Evolutionary conservation across 1,140 invertebrate species (phyloP).

Genomic region (Drosophila sulfurigaster): DNA sequence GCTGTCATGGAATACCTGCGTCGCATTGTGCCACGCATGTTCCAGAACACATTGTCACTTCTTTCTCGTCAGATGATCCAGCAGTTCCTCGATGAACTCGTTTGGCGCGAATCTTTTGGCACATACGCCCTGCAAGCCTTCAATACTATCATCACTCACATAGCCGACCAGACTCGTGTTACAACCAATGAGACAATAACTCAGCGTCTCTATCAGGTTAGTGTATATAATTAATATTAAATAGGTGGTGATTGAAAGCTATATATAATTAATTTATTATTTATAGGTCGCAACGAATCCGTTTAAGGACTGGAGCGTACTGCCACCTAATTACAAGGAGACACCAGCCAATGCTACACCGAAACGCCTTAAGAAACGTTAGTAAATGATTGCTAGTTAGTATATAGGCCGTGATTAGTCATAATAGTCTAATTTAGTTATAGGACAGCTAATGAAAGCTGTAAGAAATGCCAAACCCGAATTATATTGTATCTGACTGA

Average conservation of each 20-base stretch:
- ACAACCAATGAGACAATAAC: slow-evolving; percentile 86
- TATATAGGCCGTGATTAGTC: slow-evolving; percentile 57
- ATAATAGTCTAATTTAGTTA: slow-evolving; percentile 43
- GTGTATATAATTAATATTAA: slow-evolving; percentile 12
- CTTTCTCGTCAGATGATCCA: slow-evolving; percentile 94
- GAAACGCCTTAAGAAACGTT: slow-evolving; percentile 84
- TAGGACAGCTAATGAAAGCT: slow-evolving; percentile 16
- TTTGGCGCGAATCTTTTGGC: slow-evolving; percentile 91
- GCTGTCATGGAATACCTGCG: slow-evolving; percentile 95
- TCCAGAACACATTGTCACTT: slow-evolving; percentile 93
- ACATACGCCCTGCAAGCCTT: slow-evolving; percentile 91
- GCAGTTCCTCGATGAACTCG: slow-evolving; percentile 94
- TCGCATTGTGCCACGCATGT: slow-evolving; percentile 94
- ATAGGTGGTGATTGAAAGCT: too few species aligned
- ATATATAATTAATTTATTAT: slow-evolving; percentile 82
- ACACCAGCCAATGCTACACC: slow-evolving; percentile 78
- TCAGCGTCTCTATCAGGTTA: slow-evolving; percentile 84
- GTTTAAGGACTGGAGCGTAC: slow-evolving; percentile 91
- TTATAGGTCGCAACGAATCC: slow-evolving; percentile 91
- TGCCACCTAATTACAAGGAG: slow-evolving; percentile 80
- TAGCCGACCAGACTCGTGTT: slow-evolving; percentile 91
- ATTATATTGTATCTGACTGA: slow-evolving; percentile 54
- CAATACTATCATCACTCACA: slow-evolving; percentile 91
- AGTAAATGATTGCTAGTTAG: slow-evolving; percentile 60
- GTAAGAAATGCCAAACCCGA: slow-evolving; percentile 48